Evolutionary conservation across 2,797 vertebrate species (phyloP).

Genomic region (Loris lydekkerianus): DNA sequence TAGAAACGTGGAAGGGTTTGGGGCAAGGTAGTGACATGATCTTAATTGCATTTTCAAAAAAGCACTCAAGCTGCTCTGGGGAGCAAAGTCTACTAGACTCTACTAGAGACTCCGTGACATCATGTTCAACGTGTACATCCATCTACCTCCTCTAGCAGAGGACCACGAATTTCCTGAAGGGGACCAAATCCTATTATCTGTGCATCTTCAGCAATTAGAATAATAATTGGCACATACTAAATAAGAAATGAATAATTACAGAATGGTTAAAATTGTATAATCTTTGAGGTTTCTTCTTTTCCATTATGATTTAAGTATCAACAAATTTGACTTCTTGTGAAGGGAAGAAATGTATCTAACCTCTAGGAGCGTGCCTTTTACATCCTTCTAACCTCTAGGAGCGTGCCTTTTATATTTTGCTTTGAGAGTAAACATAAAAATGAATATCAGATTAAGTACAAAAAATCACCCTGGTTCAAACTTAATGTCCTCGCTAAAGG

Average conservation of each 20-base stretch:
- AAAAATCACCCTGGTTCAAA: background rate
- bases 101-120: background rate
- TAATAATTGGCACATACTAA: background rate
- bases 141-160: background rate
- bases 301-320: background rate
- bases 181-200: background rate
- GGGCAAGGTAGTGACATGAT: background rate
- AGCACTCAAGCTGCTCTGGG: background rate
- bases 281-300: background rate
- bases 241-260: background rate
- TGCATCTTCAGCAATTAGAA: background rate
- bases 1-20: background rate
- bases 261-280: background rate
- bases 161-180: background rate
- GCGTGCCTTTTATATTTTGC: background rate
- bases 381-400: background rate
- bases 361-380: background rate
- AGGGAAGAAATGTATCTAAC: background rate
- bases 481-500: background rate
- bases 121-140: background rate
- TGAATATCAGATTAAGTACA: background rate
- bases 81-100: background rate
- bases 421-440: background rate
- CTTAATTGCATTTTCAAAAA: constrained; percentile 30
- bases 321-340: background rate